These are phyloP conservation scores for Equus przewalskii DNA, from an alignment of 2,113 vertebrate species.

Conservation along the genomic window DNA sequence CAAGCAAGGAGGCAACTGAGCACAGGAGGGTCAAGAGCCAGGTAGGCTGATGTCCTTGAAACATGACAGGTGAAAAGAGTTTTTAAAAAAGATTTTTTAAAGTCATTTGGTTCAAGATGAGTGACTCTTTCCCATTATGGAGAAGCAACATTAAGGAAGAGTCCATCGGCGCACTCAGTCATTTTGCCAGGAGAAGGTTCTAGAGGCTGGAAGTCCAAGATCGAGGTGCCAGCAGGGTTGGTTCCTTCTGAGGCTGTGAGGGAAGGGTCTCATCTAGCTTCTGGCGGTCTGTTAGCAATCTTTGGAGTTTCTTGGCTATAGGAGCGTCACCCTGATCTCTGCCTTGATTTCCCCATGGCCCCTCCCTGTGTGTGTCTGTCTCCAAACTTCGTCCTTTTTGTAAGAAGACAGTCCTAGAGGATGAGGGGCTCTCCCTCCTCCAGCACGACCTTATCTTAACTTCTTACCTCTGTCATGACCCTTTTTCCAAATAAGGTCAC, in stretches of 20 bases:
- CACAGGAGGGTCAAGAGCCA: not conserved
- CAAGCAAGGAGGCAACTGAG: not conserved
- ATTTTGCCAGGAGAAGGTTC: not conserved
- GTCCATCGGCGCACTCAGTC: no score
- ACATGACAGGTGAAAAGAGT: not conserved
- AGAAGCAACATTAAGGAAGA: not conserved
- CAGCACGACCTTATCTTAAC: not conserved
- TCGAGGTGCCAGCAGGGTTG: not conserved
- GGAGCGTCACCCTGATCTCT: not conserved
- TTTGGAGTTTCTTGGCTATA: not conserved
- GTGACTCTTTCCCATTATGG: rapidly evolving
- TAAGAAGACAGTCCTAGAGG: not conserved
- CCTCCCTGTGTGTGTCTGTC: not conserved
- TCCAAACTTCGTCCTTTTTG: not conserved
- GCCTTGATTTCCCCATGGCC: not conserved
- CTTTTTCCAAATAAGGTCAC: not conserved
- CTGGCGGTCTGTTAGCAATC: not conserved
- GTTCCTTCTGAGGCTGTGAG: not conserved
- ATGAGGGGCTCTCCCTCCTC: not conserved
- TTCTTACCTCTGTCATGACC: not conserved
- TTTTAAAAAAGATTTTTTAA: not conserved
- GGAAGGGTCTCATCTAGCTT: not conserved
- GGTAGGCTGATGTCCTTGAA: rapidly evolving
- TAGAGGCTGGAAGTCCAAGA: not conserved
- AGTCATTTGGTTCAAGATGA: not conserved